Base-by-base conservation (phyloP, 2,888 invertebrate species). In the Netelia inedita region DNA sequence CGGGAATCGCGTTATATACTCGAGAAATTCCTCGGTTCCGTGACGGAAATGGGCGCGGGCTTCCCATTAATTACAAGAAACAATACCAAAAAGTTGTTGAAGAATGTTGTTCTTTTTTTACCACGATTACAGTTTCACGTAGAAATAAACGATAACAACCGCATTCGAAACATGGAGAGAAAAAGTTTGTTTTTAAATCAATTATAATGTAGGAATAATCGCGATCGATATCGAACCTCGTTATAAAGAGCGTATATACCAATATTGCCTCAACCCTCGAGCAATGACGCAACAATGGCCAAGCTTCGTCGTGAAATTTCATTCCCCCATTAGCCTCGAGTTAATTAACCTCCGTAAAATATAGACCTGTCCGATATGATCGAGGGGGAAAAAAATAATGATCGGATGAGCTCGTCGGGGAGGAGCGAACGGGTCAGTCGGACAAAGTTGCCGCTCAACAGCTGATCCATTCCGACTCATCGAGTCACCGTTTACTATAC, bases 381-480 rank as follows among this genome's bases (percentile, higher is more conserved):
- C 57, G 10, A 57, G 16, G 16, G n/a, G n/a, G n/a, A 21, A 19
- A 57, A 16, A 10, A 19, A 57, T 55, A 55, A 16, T 6, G 1
- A 55, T 57, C 10, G 3, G 57, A 57, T 21, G 19, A 19, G 10
- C 10, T 57, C 10, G n/a, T 19, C 57, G 46, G 14, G 41, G 57
- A 57, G 8, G 57, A 46, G 53, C n/a, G 55, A 53, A 55, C 41
- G 61, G 71, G 46, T 80, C 79, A 68, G 23, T 11, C 6, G 57
- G 43, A 68, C 63, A 68, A 28, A 61, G 19, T 55, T 21, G 23
- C 43, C 11, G 23, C 43, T 55, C n/a, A 23, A 6, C 69, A 55
- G 75, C 61, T 81, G 81, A 81, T 75, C 71, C 81, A 75, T 69
- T 75, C 81, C 55, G 55, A 69, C 57, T 23, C n/a, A 23, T 76